These are phyloP conservation scores for Diuraphis noxia DNA, from an alignment of 1,140 invertebrate genomes.

Conservation along the genomic window DNA sequence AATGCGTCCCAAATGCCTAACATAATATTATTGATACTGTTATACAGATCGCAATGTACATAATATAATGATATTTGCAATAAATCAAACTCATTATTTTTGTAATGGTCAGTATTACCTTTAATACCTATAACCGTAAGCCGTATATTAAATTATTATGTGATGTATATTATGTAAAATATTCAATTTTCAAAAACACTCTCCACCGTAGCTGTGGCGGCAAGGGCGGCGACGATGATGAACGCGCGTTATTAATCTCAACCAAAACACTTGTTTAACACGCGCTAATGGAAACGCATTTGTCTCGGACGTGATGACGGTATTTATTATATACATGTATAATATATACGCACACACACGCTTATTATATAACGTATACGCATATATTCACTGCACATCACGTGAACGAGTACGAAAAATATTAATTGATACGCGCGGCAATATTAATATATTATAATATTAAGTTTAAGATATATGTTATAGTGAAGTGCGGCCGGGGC, in stretches of 20 bases:
- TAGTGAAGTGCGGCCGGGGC: background rate
- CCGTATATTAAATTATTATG: background rate
- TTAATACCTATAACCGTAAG: background rate
- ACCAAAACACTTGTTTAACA: slow-evolving; percentile 19
- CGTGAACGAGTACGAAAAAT: background rate
- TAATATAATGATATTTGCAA: background rate
- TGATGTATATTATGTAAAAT: background rate
- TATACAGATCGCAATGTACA: background rate
- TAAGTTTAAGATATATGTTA: background rate
- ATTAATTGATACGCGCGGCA: background rate
- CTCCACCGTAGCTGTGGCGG: background rate
- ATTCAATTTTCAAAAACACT: slow-evolving; percentile 21
- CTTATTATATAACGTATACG: background rate
- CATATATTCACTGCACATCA: background rate
- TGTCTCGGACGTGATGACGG: background rate
- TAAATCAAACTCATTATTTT: background rate
- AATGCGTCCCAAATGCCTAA: background rate
- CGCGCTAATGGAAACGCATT: slow-evolving; percentile 21
- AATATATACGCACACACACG: background rate
- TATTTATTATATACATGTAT: background rate
- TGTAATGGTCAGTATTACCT: background rate
- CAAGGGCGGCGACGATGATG: background rate
- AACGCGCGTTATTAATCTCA: background rate
- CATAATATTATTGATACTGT: background rate
- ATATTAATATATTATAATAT: background rate